Percentiles rank a stretch among this genome's conserved stretches.
phyloP scores from a whole-genome alignment of 2,888 invertebrate genomes.

The Drosophila mayaguana region DNA sequence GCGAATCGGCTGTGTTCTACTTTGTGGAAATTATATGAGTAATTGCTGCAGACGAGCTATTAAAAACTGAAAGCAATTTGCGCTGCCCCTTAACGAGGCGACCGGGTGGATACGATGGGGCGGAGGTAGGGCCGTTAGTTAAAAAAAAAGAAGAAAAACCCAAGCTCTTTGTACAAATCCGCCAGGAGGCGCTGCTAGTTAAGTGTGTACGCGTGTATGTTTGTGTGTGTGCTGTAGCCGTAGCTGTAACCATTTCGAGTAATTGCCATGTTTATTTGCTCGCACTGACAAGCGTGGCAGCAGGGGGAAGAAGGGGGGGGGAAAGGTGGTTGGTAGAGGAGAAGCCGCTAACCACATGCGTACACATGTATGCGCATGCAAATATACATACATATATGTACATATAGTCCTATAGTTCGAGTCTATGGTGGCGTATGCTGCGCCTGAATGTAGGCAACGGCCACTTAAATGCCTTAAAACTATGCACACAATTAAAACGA shows the following conservation, averaged over 20 bases:
- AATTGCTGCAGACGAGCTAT: constrained; percentile 45
- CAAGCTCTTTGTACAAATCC: constrained; percentile 15
- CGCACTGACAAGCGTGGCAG: constrained; percentile 21
- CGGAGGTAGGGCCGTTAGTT: background rate
- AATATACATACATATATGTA: background rate
- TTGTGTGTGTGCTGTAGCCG: constrained; percentile 28
- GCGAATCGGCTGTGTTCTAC: constrained; percentile 26
- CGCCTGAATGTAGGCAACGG: constrained; percentile 60
- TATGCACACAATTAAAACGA: constrained; percentile 63
- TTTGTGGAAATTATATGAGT: constrained; percentile 46
- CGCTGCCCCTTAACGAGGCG: constrained; percentile 4
- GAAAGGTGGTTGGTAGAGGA: too few relatives aligned
- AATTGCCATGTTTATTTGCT: constrained; percentile 59
- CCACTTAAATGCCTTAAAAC: constrained; percentile 54
- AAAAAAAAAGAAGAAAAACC: constrained; percentile 26
- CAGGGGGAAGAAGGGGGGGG: background rate
- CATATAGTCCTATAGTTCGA: background rate
- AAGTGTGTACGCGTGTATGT: constrained; percentile 4
- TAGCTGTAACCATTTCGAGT: constrained; percentile 40
- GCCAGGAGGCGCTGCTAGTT: background rate
- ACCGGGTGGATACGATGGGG: background rate
- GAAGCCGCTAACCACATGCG: constrained; percentile 13
- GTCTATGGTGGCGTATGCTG: constrained; percentile 15
- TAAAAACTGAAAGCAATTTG: constrained; percentile 42
- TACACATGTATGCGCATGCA: background rate